These are phyloP conservation scores for Panurus biarmicus DNA, from an alignment of 2,113 vertebrate genomes.

Conservation along the genomic window DNA sequence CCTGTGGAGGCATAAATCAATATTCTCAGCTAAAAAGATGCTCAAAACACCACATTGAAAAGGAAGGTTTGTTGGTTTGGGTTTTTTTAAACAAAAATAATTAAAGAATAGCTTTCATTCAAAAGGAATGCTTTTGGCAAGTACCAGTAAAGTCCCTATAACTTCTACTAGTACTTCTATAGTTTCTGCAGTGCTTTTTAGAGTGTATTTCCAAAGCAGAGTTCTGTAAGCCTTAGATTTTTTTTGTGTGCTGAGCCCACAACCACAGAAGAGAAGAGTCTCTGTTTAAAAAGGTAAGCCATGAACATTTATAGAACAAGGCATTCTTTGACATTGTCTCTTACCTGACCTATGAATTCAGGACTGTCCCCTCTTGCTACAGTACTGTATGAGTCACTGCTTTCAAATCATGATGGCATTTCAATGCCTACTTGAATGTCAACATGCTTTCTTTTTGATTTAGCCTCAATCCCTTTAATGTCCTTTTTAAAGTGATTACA, in stretches of 20 bases:
- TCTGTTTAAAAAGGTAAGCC: constrained; percentile 21
- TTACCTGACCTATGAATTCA: constrained; percentile 50
- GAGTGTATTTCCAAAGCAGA: constrained; percentile 18
- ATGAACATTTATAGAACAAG: constrained; percentile 26
- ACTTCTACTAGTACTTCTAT: not conserved
- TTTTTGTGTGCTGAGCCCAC: constrained; percentile 22
- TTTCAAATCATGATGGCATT: constrained; percentile 50
- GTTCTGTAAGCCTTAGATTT: not conserved
- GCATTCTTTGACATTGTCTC: constrained; percentile 33
- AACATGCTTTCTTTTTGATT: constrained; percentile 52
- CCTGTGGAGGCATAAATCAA: not conserved
- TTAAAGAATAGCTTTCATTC: not conserved
- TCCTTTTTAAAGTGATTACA: constrained; percentile 41
- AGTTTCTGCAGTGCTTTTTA: not conserved
- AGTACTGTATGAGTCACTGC: constrained; percentile 35
- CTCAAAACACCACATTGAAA: not conserved
- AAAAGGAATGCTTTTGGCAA: not conserved
- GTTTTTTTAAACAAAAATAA: not conserved
- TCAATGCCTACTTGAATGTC: constrained; percentile 48
- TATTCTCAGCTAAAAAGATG: not conserved
- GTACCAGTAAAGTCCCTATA: not conserved
- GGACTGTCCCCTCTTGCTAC: constrained; percentile 41
- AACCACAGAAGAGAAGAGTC: constrained; percentile 53
- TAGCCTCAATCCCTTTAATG: constrained; percentile 51
- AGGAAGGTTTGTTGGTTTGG: not conserved